Conservation (phyloP, 2,888 invertebrate genomes). For the Pyralis farinalis region DNA sequence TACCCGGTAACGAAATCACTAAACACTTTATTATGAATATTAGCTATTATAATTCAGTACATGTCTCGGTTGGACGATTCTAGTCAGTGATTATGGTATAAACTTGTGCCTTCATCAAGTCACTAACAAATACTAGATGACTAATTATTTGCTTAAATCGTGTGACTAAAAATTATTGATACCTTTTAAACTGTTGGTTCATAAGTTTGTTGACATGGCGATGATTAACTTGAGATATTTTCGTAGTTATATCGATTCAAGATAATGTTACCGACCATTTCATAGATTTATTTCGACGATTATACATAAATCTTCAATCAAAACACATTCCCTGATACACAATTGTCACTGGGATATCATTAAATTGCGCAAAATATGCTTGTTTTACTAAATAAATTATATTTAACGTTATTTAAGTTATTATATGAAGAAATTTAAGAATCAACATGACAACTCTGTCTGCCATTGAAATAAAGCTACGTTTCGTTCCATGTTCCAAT, state of each 20-base stretch:
- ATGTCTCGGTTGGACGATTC: background rate
- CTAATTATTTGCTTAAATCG: slow-evolving; percentile 8
- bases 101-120: background rate
- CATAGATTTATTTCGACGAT: slow-evolving; percentile 13
- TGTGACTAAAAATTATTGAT: slow-evolving; percentile 20
- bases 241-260: slow-evolving; percentile 65
- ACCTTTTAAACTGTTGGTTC: slow-evolving; percentile 58
- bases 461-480: slow-evolving; percentile 58
- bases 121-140: slow-evolving; percentile 2
- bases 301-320: background rate
- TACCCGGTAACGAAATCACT: too few relatives aligned
- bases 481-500: slow-evolving; percentile 30
- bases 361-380: background rate
- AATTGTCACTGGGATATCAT: background rate
- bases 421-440: slow-evolving; percentile 42
- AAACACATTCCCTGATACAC: background rate
- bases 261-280: slow-evolving; percentile 36
- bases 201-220: slow-evolving; percentile 65
- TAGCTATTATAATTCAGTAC: too few relatives aligned
- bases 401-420: slow-evolving; percentile 13
- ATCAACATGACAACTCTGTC: slow-evolving; percentile 56
- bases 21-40: too few relatives aligned
- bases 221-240: slow-evolving; percentile 56
- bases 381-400: slow-evolving; percentile 7
- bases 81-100: background rate